Percentiles rank a stretch among this genome's conserved stretches.
These are phyloP conservation scores for Miniopterus natalensis DNA, from an alignment of 2,113 vertebrate genomes.

Conservation along the genomic window DNA sequence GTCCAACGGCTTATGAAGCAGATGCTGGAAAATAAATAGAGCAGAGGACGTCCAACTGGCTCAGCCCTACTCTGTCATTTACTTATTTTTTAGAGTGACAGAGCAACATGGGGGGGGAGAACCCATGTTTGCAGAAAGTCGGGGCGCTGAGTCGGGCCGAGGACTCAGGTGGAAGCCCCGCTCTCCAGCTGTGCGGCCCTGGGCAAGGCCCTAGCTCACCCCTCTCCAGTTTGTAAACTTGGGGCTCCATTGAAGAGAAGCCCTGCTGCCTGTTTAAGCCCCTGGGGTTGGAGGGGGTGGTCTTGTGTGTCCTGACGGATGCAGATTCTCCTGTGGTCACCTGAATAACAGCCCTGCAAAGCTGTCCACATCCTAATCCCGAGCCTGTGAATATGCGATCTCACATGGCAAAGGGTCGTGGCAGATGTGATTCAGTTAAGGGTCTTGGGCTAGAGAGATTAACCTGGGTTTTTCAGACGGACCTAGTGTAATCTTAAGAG, in stretches of 20 bases:
- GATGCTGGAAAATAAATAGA: slow-evolving; percentile 5
- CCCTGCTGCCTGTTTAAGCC: background rate
- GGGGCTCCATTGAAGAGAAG: background rate
- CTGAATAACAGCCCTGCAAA: background rate
- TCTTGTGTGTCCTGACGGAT: background rate
- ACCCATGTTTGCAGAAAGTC: background rate
- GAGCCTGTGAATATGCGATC: background rate
- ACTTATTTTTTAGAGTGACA: background rate
- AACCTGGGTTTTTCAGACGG: background rate
- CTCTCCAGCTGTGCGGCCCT: background rate
- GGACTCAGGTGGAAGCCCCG: fast-evolving
- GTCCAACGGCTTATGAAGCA: slow-evolving; percentile 22
- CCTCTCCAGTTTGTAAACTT: background rate
- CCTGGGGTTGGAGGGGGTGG: background rate
- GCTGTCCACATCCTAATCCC: background rate
- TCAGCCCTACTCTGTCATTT: background rate
- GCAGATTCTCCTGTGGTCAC: background rate
- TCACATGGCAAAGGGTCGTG: background rate
- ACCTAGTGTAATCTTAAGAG: background rate
- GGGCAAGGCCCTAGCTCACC: background rate
- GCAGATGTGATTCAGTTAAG: background rate
- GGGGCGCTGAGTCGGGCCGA: background rate
- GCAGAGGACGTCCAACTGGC: background rate
- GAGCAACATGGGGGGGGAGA: background rate
- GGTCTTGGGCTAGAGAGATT: background rate